Evolutionary conservation across 2,797 vertebrate species (phyloP).

Genomic region (Phataginus tetradactyla): DNA sequence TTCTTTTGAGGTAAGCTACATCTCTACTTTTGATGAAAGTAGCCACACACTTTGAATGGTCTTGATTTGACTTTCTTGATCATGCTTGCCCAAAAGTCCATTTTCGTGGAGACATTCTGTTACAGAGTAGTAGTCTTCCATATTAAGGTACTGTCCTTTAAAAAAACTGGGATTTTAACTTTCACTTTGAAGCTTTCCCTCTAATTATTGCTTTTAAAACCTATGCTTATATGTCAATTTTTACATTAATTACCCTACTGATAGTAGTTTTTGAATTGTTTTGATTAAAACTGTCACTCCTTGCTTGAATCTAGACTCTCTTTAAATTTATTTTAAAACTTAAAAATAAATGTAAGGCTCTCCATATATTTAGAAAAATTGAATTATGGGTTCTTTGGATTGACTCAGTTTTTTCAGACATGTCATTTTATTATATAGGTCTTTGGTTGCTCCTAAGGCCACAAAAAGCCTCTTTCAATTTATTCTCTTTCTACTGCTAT

Average conservation of each 20-base stretch:
- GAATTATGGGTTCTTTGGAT: background rate
- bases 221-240: slow-evolving; percentile 38
- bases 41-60: background rate
- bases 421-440: background rate
- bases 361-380: background rate
- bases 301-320: slow-evolving; percentile 45
- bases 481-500: background rate
- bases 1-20: background rate
- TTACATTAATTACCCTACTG: background rate
- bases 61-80: background rate
- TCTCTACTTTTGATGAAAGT: background rate
- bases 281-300: slow-evolving; percentile 46
- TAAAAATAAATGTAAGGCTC: background rate
- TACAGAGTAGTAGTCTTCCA: background rate
- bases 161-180: background rate
- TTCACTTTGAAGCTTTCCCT: slow-evolving; percentile 50
- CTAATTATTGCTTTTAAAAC: slow-evolving; percentile 43
- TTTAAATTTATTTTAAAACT: slow-evolving; percentile 32
- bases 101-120: background rate
- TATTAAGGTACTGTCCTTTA: slow-evolving; percentile 7
- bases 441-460: background rate
- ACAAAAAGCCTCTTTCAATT: background rate
- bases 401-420: background rate
- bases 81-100: background rate
- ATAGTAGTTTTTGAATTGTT: slow-evolving; percentile 45